Evolutionary conservation across 2,888 invertebrate species (phyloP), one percentile per base, ranked within the genome.

Genomic region (Trilocha varians): DNA sequence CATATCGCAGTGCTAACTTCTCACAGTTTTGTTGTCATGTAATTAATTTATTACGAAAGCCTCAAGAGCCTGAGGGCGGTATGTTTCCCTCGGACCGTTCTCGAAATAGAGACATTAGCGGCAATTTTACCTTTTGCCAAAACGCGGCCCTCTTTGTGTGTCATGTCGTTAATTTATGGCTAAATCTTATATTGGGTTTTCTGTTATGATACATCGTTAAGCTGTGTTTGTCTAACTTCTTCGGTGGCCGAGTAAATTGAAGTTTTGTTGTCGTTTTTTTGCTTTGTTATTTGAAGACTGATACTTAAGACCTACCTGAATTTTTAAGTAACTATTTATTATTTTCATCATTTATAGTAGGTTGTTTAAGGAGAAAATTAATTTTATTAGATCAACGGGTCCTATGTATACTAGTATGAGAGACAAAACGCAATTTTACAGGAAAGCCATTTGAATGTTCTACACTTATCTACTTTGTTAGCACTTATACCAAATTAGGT

Each of bases 21-120:
- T 66, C 70, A 72, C 73, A 57, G 77, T 71, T 78, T 74, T 71
- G 76, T 79, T 82, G 82, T 82, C 78, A 76, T 68, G 64, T 78
- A 84, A 84, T 83, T 83, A 82, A 85, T 85, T 83, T 84, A 84
- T 85, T 76, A 73, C 77, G 68, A 62, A 60, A 61, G 63, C 67
- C 60, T 52, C 64, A 62, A 65, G 68, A 46, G 53, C 53, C 57
- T 57, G 59, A 62, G 70, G 80, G 82, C 78, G 80, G 80, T 78
- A 48, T 79, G 73, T 79, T 82, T 77, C 67, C 65, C 62, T 62
- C 76, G 79, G 78, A 78, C 76, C 48, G 53, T 80, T 82, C 78
- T 64, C 62, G 59, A 82, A 84, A 84, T 84, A 76, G 69, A 85
- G 80, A 78, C 64, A 78, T 83, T 78, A 76, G 73, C 71, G 70